Conservation (phyloP, 2,113 vertebrate genomes). For the Nicator chloris region DNA sequence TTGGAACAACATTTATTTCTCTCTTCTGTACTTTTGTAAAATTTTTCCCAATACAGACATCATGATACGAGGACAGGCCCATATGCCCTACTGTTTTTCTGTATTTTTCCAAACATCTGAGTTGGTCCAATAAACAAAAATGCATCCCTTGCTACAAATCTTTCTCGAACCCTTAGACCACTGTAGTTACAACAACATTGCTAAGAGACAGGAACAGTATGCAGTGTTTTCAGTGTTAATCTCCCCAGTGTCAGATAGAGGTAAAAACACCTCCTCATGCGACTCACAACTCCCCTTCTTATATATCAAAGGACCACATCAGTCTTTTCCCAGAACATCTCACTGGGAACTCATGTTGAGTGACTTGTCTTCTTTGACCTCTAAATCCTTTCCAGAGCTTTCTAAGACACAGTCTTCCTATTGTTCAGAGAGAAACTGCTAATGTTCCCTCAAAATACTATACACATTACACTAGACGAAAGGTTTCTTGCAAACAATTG, state of each 20-base stretch:
- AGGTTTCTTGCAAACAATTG: neutral
- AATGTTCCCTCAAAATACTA: neutral
- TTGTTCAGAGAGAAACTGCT: slow-evolving; percentile 29
- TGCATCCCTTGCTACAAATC: neutral
- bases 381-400: slow-evolving; percentile 66
- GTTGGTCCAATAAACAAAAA: neutral
- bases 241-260: slow-evolving; percentile 45
- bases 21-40: neutral
- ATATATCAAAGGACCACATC: slow-evolving; percentile 67
- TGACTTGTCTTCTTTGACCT: slow-evolving; percentile 67
- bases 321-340: slow-evolving; percentile 60
- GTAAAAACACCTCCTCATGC: slow-evolving; percentile 55
- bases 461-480: neutral
- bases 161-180: neutral
- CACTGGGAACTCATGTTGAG: slow-evolving; percentile 60
- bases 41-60: neutral
- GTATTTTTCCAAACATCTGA: neutral
- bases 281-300: slow-evolving; percentile 55
- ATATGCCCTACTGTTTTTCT: neutral
- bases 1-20: neutral
- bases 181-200: slow-evolving; percentile 13
- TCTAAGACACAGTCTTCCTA: slow-evolving; percentile 51
- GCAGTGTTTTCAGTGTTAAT: slow-evolving; percentile 32
- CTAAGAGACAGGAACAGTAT: slow-evolving; percentile 32
- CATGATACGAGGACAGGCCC: neutral